phyloP scores from a whole-genome alignment of 2,797 vertebrate genomes.

The Sebastes matsubarae region DNA sequence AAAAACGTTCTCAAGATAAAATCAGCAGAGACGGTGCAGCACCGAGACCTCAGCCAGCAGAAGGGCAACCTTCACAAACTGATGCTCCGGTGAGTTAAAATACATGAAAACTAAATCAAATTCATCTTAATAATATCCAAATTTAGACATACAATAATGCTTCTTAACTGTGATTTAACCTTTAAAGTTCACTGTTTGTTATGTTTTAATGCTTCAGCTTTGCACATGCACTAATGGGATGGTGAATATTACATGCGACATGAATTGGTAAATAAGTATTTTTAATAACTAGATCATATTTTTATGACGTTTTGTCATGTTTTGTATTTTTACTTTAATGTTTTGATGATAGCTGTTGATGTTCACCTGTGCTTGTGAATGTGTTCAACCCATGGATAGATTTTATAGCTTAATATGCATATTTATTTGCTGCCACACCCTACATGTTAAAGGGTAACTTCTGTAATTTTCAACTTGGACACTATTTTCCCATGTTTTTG shows the following conservation, averaged over 20 bases:
- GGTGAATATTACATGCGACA: constrained; percentile 18
- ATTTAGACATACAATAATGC: not conserved
- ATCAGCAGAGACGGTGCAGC: not conserved
- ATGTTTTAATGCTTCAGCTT: constrained; percentile 44
- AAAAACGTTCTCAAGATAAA: not conserved
- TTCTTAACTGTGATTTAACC: not conserved
- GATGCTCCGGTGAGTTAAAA: constrained; percentile 42
- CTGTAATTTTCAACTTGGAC: not conserved
- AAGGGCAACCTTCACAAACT: not conserved
- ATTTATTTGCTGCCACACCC: not conserved
- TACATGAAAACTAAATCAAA: not conserved
- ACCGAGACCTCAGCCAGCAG: not conserved
- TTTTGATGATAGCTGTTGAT: not conserved
- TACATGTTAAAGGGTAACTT: not conserved
- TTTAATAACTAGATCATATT: not conserved
- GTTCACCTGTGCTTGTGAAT: not conserved
- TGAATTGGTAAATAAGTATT: constrained; percentile 56
- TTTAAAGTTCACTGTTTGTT: not conserved
- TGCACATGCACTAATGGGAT: constrained; percentile 17
- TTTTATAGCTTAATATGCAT: not conserved
- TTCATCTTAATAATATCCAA: not conserved
- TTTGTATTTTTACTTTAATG: not conserved
- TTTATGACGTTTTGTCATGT: not conserved
- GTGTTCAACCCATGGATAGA: not conserved
- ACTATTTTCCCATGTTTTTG: no score